phyloP scores from a whole-genome alignment of 2,113 vertebrate species.

The Salvelinus alpinus region DNA sequence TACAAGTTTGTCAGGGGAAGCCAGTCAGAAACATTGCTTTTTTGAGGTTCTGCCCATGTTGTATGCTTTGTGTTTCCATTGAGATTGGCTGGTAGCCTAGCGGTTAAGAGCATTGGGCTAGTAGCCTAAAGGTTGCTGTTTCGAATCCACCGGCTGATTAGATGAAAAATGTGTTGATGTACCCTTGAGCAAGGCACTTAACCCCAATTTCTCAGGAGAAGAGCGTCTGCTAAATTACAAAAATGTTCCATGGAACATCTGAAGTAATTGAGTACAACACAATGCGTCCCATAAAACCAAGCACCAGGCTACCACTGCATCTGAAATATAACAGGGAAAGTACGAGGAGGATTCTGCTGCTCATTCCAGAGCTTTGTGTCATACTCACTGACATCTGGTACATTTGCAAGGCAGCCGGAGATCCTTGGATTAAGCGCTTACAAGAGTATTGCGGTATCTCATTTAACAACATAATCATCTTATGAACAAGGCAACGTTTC shows the following conservation, averaged over 20 bases:
- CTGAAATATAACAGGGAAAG: constrained; percentile 37
- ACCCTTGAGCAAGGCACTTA: too few species aligned
- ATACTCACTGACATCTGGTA: constrained; percentile 69
- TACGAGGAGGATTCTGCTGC: constrained; percentile 47
- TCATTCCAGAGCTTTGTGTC: constrained; percentile 66
- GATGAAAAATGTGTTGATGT: too few species aligned
- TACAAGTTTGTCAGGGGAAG: constrained; percentile 2
- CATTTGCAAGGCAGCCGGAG: constrained; percentile 71
- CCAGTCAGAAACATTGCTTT: not conserved
- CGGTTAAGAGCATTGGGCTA: too few species aligned
- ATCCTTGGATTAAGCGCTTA: constrained; percentile 75
- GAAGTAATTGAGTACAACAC: constrained; percentile 31
- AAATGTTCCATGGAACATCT: constrained; percentile 16
- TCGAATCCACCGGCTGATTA: too few species aligned
- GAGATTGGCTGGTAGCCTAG: too few species aligned
- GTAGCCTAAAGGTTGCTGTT: too few species aligned
- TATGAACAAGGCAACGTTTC: constrained; percentile 64
- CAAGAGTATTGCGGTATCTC: constrained; percentile 72
- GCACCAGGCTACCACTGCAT: constrained; percentile 14
- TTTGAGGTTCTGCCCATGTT: constrained; percentile 9
- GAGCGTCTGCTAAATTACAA: too few species aligned
- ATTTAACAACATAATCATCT: constrained; percentile 76
- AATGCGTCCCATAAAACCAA: not conserved
- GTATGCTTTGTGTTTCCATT: not conserved
- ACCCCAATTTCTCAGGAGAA: too few species aligned